Evolutionary conservation across 2,888 invertebrate species (phyloP), one percentile per base, ranked within the genome.

Genomic region (Clitarchus hookeri): DNA sequence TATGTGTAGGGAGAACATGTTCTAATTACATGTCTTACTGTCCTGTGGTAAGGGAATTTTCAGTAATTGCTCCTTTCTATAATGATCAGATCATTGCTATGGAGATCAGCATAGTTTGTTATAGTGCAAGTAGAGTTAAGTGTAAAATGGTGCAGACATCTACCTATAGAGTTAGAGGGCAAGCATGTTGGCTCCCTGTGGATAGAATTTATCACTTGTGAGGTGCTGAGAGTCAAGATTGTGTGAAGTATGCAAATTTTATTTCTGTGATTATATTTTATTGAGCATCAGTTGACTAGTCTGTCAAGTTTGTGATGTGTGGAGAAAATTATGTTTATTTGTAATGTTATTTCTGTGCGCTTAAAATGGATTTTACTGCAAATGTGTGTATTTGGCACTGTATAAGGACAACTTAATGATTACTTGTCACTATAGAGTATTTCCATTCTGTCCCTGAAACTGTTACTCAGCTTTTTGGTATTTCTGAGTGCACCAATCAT

Each of bases 191-290:
- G 65, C n/a, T 65, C 16, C 8, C 65, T 65, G n/a, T 23, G 65
- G 65, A 65, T 65, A 23, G 65, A 65, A 65, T 65, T 65, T 23
- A 65, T 65, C 65, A n/a, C 65, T 4, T 65, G 65, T 48, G 65
- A 65, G 65, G 19, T 65, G 65, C 65, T 65, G n/a, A 65, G 16
- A 16, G 65, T n/a, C 19, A 65, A 48, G 11, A 48, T 6, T 13
- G 48, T 65, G n/a, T 65, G 65, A 65, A 65, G 65, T n/a, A 23
- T 65, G 65, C n/a, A 65, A 65, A 2, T 65, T 65, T 65, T 65
- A 65, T 65, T 65, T 65, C 65, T 65, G 65, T 65, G 65, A 65
- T 65, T 65, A 65, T 65, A 19, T 65, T 65, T 65, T 65, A 65
- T 23, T 23, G 65, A n/a, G 65, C 16, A n/a, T 65, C 65, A n/a